These are phyloP conservation scores for Spodoptera picta DNA, from an alignment of 2,888 invertebrate genomes.

Conservation along the genomic window DNA sequence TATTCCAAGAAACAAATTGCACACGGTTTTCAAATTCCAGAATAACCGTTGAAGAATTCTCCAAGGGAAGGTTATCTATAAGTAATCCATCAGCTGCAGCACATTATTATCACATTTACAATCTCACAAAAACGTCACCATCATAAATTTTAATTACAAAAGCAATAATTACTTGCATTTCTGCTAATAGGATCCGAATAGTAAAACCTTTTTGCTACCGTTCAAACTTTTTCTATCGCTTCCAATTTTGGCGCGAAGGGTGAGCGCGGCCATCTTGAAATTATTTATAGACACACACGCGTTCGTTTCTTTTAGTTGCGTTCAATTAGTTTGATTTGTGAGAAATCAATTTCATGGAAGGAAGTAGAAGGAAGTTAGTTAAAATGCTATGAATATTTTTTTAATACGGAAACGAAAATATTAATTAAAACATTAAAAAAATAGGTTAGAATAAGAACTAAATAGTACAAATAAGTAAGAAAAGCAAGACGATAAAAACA, in stretches of 20 bases:
- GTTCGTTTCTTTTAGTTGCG: slow-evolving; percentile 69
- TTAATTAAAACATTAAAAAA: too few relatives aligned
- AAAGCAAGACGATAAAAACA: background rate
- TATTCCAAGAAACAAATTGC: background rate
- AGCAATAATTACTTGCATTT: slow-evolving; percentile 57
- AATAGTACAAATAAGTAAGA: too few relatives aligned
- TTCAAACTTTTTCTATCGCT: slow-evolving; percentile 65
- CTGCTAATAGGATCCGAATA: slow-evolving; percentile 66
- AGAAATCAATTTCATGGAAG: slow-evolving; percentile 57
- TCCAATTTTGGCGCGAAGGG: slow-evolving; percentile 67
- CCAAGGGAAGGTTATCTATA: background rate
- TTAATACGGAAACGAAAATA: background rate
- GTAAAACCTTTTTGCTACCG: slow-evolving; percentile 52
- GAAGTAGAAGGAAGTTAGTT: slow-evolving; percentile 16
- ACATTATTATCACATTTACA: background rate
- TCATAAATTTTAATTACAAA: slow-evolving; percentile 29
- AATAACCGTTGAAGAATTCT: background rate
- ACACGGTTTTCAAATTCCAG: background rate
- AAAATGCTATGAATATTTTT: slow-evolving; percentile 26
- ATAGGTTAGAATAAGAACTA: too few relatives aligned
- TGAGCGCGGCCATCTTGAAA: slow-evolving; percentile 71
- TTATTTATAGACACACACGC: slow-evolving; percentile 79
- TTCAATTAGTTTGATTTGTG: slow-evolving; percentile 84
- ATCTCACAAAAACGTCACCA: slow-evolving; percentile 18
- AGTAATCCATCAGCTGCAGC: slow-evolving; percentile 19